Percentiles rank a stretch among this genome's conserved stretches.
Conservation (phyloP, 2,797 vertebrate species). For the Syngnathus acus region DNA sequence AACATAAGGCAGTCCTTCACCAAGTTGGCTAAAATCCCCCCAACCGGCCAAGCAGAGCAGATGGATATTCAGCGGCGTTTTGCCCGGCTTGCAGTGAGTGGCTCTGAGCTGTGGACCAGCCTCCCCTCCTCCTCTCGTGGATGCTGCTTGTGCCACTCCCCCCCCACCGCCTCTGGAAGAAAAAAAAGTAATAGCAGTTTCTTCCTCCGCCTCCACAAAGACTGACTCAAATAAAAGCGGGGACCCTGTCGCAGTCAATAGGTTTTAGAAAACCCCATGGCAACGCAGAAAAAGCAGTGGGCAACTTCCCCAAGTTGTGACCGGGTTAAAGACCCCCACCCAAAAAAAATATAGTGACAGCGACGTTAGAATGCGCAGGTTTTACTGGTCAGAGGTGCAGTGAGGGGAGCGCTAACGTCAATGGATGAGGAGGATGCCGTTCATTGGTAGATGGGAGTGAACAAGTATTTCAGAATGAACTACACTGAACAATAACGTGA, state of each 20-base stretch:
- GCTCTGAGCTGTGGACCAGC: slow-evolving; percentile 38
- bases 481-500: background rate
- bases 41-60: slow-evolving; percentile 25
- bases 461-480: background rate
- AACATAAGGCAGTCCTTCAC: slow-evolving; percentile 25
- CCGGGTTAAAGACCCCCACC: slow-evolving; percentile 53
- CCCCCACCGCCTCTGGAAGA: slow-evolving; percentile 6
- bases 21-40: slow-evolving; percentile 54
- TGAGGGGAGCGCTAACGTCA: background rate
- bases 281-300: slow-evolving; percentile 60
- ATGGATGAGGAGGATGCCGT: slow-evolving; percentile 14
- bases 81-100: slow-evolving; percentile 19
- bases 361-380: slow-evolving; percentile 55
- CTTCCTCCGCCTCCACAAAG: slow-evolving; percentile 46
- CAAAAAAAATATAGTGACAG: slow-evolving; percentile 44
- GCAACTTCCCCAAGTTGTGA: slow-evolving; percentile 69
- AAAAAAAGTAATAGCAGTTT: slow-evolving; percentile 51
- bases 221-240: slow-evolving; percentile 60
- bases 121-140: slow-evolving; percentile 20
- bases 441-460: slow-evolving; percentile 19
- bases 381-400: slow-evolving; percentile 16
- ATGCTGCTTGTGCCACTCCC: slow-evolving; percentile 32
- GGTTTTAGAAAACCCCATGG: slow-evolving; percentile 66
- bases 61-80: slow-evolving; percentile 19
- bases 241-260: slow-evolving; percentile 66